phyloP scores from a whole-genome alignment of 2,113 vertebrate genomes.

The Psophia crepitans region DNA sequence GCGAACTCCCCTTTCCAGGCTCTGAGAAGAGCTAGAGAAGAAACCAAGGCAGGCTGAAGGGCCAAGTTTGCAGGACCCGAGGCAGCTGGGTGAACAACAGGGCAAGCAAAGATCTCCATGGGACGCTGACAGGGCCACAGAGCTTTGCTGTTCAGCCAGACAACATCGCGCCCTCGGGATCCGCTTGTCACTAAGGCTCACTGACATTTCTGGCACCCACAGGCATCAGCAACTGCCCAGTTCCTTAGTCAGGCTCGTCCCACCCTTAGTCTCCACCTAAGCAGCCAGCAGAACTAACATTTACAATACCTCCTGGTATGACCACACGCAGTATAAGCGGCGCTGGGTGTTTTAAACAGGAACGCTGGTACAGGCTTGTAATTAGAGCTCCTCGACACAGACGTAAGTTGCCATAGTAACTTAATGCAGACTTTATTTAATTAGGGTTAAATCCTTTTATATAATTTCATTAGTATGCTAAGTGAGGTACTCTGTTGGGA shows the following conservation, averaged over 20 bases:
- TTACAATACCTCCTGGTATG: not conserved
- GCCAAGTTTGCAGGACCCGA: not conserved
- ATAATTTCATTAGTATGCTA: not conserved
- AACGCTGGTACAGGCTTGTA: not conserved
- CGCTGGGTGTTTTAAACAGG: not conserved
- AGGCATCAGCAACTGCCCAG: not conserved
- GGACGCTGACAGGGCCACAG: not conserved
- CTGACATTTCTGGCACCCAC: not conserved
- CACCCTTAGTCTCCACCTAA: not conserved
- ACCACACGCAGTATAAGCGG: not conserved
- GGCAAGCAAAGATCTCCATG: not conserved
- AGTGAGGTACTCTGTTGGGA: not conserved
- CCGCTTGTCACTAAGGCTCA: not conserved
- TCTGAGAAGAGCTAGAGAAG: not conserved
- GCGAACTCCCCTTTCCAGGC: not conserved
- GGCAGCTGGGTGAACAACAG: rapidly evolving
- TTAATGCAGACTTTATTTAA: not conserved
- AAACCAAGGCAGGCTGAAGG: not conserved
- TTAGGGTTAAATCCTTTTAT: not conserved
- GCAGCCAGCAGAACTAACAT: no score
- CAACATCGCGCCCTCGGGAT: rapidly evolving
- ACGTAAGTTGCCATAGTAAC: conserved; percentile 35
- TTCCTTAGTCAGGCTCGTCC: not conserved
- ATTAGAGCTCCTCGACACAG: not conserved
- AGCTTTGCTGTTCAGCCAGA: not conserved